Percentiles rank a stretch among this genome's conserved stretches.
These are phyloP conservation scores for Vidua macroura DNA, from an alignment of 2,113 vertebrate genomes.

Conservation along the genomic window DNA sequence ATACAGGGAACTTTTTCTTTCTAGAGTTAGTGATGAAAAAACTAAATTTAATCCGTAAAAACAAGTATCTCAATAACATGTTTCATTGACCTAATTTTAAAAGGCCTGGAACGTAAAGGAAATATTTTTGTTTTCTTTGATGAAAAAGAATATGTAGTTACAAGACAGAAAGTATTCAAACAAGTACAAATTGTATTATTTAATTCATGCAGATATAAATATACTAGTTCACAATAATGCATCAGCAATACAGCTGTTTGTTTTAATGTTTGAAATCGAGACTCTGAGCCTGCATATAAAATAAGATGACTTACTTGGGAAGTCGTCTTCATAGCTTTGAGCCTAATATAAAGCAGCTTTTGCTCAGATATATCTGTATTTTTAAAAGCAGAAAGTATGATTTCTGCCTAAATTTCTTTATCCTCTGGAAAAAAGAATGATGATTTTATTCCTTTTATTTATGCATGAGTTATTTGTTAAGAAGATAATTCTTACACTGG, in stretches of 20 bases:
- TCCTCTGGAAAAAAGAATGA: not conserved
- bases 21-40: not conserved
- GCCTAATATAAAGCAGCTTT: not conserved
- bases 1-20: not conserved
- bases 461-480: not conserved
- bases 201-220: not conserved
- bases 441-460: not conserved
- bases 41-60: not conserved
- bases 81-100: not conserved
- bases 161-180: not conserved
- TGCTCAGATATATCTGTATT: not conserved
- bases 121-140: not conserved
- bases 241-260: not conserved
- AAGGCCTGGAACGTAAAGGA: not conserved
- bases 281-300: not conserved
- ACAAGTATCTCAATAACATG: not conserved
- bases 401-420: not conserved
- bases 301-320: not conserved
- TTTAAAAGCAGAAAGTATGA: not conserved
- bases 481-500: not conserved
- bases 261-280: not conserved
- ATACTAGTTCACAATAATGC: not conserved
- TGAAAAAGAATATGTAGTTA: not conserved
- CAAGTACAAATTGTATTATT: not conserved
- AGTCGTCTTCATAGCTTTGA: not conserved